Conservation (phyloP, 2,888 invertebrate genomes). For the Polydrusus cervinus region DNA sequence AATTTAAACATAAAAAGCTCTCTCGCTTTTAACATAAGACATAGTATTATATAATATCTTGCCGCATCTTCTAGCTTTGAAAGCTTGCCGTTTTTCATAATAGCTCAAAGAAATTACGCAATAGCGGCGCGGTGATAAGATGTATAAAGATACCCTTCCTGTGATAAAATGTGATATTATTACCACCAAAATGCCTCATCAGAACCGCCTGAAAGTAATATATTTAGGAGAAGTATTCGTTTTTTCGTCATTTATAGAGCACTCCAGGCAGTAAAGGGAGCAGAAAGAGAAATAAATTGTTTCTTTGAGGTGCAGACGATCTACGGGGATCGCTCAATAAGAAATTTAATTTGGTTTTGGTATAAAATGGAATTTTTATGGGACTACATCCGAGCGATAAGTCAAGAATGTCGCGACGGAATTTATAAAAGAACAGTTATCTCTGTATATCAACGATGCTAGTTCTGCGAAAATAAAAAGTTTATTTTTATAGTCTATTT, state of each 20-base stretch:
- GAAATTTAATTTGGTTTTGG: not conserved
- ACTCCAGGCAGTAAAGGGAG: slow-evolving; percentile 34
- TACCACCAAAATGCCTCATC: slow-evolving; percentile 50
- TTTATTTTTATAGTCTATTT: too few species aligned
- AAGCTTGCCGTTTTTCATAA: slow-evolving; percentile 43
- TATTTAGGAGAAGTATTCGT: slow-evolving; percentile 50
- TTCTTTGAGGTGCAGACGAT: slow-evolving; percentile 28
- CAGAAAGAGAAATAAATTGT: slow-evolving; percentile 43
- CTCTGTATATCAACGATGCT: too few species aligned
- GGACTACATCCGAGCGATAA: too few species aligned
- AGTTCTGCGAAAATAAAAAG: too few species aligned
- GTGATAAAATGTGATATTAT: slow-evolving; percentile 61
- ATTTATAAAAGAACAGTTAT: too few species aligned
- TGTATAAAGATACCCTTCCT: slow-evolving; percentile 62
- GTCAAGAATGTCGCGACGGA: too few species aligned
- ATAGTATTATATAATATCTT: slow-evolving; percentile 53
- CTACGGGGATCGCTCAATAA: not conserved
- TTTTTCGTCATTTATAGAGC: slow-evolving; percentile 45
- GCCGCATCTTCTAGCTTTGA: slow-evolving; percentile 41
- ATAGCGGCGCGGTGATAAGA: slow-evolving; percentile 58
- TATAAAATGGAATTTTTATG: too few species aligned
- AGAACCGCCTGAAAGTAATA: slow-evolving; percentile 46
- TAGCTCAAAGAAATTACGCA: slow-evolving; percentile 39
- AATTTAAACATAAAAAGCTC: slow-evolving; percentile 10
- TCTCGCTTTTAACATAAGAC: slow-evolving; percentile 20